Base-by-base conservation (phyloP, 2,888 invertebrate species). In the Eledona agricola region DNA sequence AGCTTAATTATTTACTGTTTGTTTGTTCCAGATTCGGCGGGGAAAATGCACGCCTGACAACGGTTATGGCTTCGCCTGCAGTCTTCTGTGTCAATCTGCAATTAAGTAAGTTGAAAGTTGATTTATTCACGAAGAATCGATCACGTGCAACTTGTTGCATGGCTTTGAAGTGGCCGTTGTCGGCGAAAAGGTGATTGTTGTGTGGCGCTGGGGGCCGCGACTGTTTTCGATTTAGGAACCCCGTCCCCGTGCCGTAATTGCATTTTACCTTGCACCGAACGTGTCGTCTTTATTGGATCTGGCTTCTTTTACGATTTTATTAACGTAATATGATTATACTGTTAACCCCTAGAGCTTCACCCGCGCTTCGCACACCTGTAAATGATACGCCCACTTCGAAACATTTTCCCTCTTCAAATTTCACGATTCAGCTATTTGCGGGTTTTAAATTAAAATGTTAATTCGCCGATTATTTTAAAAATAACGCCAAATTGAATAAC, bases 11-110 rank as follows among this genome's bases (percentile, higher is more conserved):
- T 45, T 45, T 17, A 40, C 12, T 28, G 20, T 10, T 2, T 47
- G 28, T 47, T 47, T 37, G 37, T 47, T 47, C 7, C 37, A 51
- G 55, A 55, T 49, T 50, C 38, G 40, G 25, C 42, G 42, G 37
- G 25, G 50, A 59, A 53, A 52, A 59, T 54, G 55, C n/a, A 12
- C 12, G 47, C 53, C 28, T 59, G 61, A 60, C 55, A 56, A 59
- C 53, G 17, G 59, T 53, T 58, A 71, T 70, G 71, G 66, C 71
- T 61, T 69, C 71, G 47, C 66, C 70, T 51, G 67, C 70, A 55
- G 67, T 70, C 34, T 70, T 65, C 60, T 68, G 69, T 59, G 63
- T 71, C 53, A 68, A 64, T 51, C 62, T 68, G 37, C 67, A 67
- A 59, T 57, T 67, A 51, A 66, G 69, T 69, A 62, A 67, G 70